Base-by-base conservation (phyloP, 2,797 vertebrate species). In the Glyptemys insculpta region DNA sequence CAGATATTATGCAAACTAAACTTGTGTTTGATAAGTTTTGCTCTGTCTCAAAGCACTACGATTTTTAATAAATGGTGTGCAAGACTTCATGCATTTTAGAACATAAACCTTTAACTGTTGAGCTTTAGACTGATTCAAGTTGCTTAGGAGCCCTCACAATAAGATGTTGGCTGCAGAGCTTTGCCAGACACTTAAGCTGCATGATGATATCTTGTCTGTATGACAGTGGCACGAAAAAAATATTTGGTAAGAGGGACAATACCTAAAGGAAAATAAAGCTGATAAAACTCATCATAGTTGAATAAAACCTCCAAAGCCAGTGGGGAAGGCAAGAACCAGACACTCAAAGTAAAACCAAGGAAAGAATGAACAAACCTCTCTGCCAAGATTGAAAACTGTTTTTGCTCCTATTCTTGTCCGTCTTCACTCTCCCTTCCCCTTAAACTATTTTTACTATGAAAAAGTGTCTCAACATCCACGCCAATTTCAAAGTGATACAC, bases 341-440 rank as follows among this genome's bases (percentile, higher is more conserved):
- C 41, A 81, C 37, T 85, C 41, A n/a, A 93, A 91, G 29, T 29
- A 82, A 91, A 52, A 79, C 79, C 37, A 57, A 88, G 49, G 41
- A 87, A 91, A 85, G 18, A 62, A 49, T 0, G 44, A 83, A 79
- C 2, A 54, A 68, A 65, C 0, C 0, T 12, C 10, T 41, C 27
- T 3, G 3, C 15, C 68, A 31, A 76, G 1, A 41, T 54, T 3
- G 18, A 62, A 56, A 90, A 11, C 15, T 41, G n/a, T 68, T 62
- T 81, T 23, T 83, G 27, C 5, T 88, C 10, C 34, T 72, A 3
- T 41, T 41, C 68, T 41, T 72, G 68, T 72, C 19, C 3, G 11
- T 41, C 68, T 94, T 10, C 41, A 56, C 4, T 6, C 62, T 34
- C 34, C 34, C 9, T 86, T 8, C 5, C 79, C 16, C 54, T 87